Base-by-base conservation (phyloP, 1,140 invertebrate genomes). In the Andricus grossulariae region DNA sequence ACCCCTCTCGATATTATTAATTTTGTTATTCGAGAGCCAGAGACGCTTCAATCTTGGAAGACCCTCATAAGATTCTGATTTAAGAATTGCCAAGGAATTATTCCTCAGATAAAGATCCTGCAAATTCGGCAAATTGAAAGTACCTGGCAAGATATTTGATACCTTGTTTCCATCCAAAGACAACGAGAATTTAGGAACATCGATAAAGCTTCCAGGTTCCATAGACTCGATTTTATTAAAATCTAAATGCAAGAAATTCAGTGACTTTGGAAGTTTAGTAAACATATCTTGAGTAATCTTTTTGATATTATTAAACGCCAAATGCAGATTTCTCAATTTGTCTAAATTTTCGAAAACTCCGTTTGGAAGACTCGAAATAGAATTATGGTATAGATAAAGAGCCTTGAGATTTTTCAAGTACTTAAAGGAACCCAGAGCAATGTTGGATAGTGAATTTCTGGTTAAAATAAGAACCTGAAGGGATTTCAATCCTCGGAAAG, bases 81-180 rank as follows among this genome's bases (percentile, higher is more conserved):
- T 82, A 10, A 87, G 76, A 1, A 72, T 81, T 11, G 72, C 80
- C 76, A 87, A 70, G 0, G 70, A 74, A 16, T 87, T 87, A 18
- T 87, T 82, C 10, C 75, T 79, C 25, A 87, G 49, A 51, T 84
- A 71, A 10, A 85, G 25, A 60, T 84, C 77, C 6, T 72, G 60
- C 2, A 87, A 78, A 6, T 73, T 75, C 0, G 84, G 78, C 45
- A 86, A 50, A 21, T 86, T 50, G 32, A 87, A 86, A 0, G 82
- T 74, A 1, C 80, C 83, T 3, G 45, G 54, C 1, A 49, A 66
- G 49, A 86, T 84, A 2, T 39, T 71, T 0, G 82, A 80, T 8
- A 88, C 85, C 57, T 71, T 81, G 55, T 88, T 88, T 0, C 79
- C 79, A 13, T 81, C 81, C 3, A 88, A 72, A 5, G 78, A 84